These are phyloP conservation scores for Polylopha cassiicola DNA, from an alignment of 2,888 invertebrate species.

Conservation along the genomic window DNA sequence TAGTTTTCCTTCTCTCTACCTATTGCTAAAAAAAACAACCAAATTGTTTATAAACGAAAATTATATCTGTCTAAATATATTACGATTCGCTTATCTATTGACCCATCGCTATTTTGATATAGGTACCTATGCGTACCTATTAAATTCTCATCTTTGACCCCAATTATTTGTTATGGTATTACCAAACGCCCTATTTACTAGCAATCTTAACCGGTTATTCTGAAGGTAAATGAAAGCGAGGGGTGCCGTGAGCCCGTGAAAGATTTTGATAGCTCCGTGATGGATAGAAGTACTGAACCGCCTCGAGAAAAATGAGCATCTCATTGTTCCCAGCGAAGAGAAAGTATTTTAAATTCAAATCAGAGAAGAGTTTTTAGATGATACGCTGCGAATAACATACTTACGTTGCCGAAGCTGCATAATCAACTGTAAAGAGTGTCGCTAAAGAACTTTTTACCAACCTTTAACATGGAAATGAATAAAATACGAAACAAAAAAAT, in stretches of 20 bases:
- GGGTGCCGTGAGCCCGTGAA: conserved; percentile 14
- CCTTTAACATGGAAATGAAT: conserved; percentile 3
- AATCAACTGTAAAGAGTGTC: conserved; percentile 5
- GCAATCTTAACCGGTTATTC: too few relatives aligned
- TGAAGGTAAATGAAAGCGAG: conserved; percentile 18
- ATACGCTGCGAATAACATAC: conserved; percentile 39
- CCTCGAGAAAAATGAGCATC: conserved; percentile 41
- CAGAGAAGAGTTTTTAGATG: conserved; percentile 42
- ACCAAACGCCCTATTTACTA: too few relatives aligned
- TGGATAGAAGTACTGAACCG: conserved; percentile 42
- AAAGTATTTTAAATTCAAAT: conserved; percentile 58
- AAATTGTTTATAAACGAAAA: too few relatives aligned
- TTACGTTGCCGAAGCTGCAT: conserved; percentile 24
- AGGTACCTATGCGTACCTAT: too few relatives aligned
- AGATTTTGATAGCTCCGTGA: conserved; percentile 42
- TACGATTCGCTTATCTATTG: too few relatives aligned
- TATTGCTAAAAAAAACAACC: too few relatives aligned
- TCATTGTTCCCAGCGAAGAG: conserved; percentile 41
- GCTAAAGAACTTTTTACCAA: conserved; percentile 7
- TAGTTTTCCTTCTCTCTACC: too few relatives aligned
- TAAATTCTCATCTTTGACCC: too few relatives aligned
- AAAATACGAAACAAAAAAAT: conserved; percentile 6
- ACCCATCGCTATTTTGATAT: too few relatives aligned
- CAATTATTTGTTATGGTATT: too few relatives aligned
- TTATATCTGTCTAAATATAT: too few relatives aligned